Evolutionary conservation across 64 coral and sea anemone genomes (phyloP), one percentile per base, ranked within the genome.

Genomic region (Acropora tenuis): DNA sequence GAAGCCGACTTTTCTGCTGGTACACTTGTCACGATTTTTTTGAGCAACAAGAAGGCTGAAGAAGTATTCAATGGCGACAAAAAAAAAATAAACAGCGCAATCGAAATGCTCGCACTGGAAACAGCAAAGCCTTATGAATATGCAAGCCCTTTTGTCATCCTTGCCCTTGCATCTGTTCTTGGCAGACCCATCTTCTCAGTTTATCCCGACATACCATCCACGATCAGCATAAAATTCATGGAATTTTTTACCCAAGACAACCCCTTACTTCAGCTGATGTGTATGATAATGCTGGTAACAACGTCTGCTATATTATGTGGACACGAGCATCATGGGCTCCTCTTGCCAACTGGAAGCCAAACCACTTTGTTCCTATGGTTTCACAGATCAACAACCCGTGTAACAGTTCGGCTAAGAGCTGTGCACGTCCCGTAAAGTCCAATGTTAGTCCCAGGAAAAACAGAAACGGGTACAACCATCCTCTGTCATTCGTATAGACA

Each of bases 171-270:
- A 52, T 53, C 47, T 53, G 69, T 87, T 48, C n/a, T 87, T 45
- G n/a, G 47, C 2, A 87, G 47, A 69, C 84, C 84, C 42, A 87
- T 87, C n/a, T 87, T 50, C 49, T 73, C 84, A 46, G 66, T 74
- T 40, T 87, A 69, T 74, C 84, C 47, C 0, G 67, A 87, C 71
- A 87, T 74, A 40, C 9, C 43, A n/a, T 17, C 84, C 43, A 1
- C 69, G 0, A 12, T n/a, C 12, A 19, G 41, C 8, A 87, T 72
- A 47, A 87, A 87, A 30, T 73, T n/a, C 47, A 48, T 72, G 69
- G 63, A 13, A 9, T 50, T 30, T 74, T 87, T 50, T 87, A 87
- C 30, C 84, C 84, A 75, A 87, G 84, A 74, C 18, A 86, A 13
- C 3, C 47, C 44, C 10, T 81, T 20, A 0, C 44, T 7, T 30